These are phyloP conservation scores for Uloborus diversus DNA, from an alignment of 1,140 invertebrate species.

Conservation along the genomic window DNA sequence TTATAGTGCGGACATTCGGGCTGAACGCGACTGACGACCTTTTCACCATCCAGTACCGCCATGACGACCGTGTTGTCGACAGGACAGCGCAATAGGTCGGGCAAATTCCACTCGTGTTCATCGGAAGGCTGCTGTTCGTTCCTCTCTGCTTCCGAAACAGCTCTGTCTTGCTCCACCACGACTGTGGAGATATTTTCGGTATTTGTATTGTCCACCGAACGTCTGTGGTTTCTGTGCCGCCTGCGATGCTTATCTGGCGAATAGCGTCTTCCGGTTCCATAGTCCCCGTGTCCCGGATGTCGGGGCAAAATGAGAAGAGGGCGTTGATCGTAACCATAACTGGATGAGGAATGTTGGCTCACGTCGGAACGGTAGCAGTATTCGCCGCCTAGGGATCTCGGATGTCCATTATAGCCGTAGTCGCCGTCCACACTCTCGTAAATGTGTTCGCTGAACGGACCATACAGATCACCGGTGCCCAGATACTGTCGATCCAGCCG, in stretches of 20 bases:
- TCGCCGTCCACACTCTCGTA: constrained; percentile 53
- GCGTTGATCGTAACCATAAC: constrained; percentile 58
- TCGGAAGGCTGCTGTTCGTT: not conserved
- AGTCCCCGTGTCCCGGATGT: constrained; percentile 24
- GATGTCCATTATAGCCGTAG: constrained; percentile 41
- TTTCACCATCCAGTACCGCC: constrained; percentile 82
- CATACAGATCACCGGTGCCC: constrained; percentile 42
- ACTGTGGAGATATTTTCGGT: constrained; percentile 30
- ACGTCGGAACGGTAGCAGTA: constrained; percentile 56
- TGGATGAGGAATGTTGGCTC: constrained; percentile 58
- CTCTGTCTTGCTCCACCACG: constrained; percentile 21
- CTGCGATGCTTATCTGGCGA: constrained; percentile 32
- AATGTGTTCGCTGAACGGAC: constrained; percentile 52
- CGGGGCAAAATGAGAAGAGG: constrained; percentile 49
- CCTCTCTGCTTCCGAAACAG: constrained; percentile 8
- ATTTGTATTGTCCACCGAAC: constrained; percentile 20
- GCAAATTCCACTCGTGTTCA: constrained; percentile 44
- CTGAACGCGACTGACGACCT: constrained; percentile 82
- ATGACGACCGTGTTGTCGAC: constrained; percentile 71
- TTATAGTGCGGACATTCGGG: constrained; percentile 65
- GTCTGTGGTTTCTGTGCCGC: constrained; percentile 17
- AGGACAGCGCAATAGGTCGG: constrained; percentile 52
- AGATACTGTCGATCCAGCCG: constrained; percentile 47
- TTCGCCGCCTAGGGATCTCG: constrained; percentile 36
- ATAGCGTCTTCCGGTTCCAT: constrained; percentile 20